Conservation (phyloP, 2,888 invertebrate genomes). For the Metacarcinus magister region DNA sequence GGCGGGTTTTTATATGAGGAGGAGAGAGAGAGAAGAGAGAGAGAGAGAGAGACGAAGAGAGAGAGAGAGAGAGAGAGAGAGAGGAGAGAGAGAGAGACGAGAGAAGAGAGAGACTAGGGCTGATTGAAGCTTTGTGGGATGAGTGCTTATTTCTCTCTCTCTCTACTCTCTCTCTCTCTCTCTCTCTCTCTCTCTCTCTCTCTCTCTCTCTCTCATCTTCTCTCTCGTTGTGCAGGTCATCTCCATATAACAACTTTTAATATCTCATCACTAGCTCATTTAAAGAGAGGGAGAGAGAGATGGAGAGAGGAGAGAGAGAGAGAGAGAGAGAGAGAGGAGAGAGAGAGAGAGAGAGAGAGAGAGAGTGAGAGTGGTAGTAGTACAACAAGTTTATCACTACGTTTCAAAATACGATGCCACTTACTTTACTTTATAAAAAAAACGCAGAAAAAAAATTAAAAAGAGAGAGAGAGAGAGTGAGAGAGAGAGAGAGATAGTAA, state of each 20-base stretch:
- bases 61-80: constrained; percentile 26
- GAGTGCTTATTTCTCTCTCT: not conserved
- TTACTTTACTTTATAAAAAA: not conserved
- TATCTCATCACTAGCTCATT: constrained; percentile 2
- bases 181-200: constrained; percentile 21
- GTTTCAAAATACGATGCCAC: not conserved
- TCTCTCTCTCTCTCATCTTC: constrained; percentile 7
- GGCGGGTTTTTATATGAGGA: not conserved
- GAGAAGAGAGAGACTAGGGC: no score
- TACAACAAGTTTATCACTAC: constrained; percentile 14
- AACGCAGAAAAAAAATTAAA: no score
- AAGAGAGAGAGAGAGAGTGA: not conserved
- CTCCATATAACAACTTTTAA: constrained; percentile 15
- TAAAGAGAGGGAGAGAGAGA: no score
- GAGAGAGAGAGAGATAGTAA: not conserved
- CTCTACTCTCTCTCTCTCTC: no score
- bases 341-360: no score
- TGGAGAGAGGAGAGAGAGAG: constrained; percentile 4
- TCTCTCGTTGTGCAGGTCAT: not conserved
- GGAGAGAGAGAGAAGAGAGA: constrained; percentile 7
- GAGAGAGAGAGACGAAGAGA: not conserved
- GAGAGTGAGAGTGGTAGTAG: no score
- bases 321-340: constrained; percentile 19
- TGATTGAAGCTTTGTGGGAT: not conserved
- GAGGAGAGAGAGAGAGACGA: no score